Conservation (phyloP, 2,797 vertebrate species). For the Hirundo rustica region DNA sequence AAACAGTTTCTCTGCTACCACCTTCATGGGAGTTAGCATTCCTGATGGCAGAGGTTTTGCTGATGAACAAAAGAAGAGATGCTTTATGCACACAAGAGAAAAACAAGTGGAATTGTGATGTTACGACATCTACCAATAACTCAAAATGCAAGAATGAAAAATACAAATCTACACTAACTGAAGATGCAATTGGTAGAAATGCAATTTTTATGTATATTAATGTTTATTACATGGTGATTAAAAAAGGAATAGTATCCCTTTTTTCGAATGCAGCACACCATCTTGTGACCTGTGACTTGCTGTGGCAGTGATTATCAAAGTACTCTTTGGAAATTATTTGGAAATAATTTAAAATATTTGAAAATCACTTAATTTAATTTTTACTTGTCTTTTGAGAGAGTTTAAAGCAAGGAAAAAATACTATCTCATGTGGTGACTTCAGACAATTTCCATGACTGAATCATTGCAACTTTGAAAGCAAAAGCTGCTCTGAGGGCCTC, state of each 20-base stretch:
- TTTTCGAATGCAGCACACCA: neutral
- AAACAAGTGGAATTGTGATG: neutral
- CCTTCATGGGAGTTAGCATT: neutral
- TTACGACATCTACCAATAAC: neutral
- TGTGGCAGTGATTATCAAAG: neutral
- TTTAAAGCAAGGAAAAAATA: neutral
- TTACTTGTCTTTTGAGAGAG: neutral
- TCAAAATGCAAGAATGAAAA: neutral
- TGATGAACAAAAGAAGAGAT: neutral
- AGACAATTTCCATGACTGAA: neutral
- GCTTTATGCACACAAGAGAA: neutral
- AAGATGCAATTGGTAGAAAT: neutral
- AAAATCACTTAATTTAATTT: neutral
- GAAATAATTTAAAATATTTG: neutral
- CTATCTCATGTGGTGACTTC: neutral
- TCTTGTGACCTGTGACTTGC: neutral
- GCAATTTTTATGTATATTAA: neutral
- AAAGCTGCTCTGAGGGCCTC: neutral
- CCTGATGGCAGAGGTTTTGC: neutral
- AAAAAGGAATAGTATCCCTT: neutral
- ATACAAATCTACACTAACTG: neutral
- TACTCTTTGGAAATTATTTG: neutral
- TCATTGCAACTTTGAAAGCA: neutral
- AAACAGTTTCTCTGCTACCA: neutral
- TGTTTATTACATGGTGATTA: neutral